A percentile compares a stretch with the other conserved stretches of the same genome.
Conservation (phyloP, 2,113 vertebrate species). For the Irena cyanogastra region DNA sequence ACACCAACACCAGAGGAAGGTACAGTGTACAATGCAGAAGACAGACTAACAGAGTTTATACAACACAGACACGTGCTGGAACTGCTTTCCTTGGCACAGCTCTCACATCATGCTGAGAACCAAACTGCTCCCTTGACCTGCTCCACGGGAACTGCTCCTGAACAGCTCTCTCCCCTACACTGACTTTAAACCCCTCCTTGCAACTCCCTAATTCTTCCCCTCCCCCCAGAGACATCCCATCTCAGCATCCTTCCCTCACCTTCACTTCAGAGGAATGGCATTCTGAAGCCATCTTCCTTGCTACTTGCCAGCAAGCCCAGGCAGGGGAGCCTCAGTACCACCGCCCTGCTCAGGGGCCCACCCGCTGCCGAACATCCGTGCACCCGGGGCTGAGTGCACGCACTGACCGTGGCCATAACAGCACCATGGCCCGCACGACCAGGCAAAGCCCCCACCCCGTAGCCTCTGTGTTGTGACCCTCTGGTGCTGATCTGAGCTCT, state of each 20-base stretch:
- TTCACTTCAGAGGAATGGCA: fast-evolving
- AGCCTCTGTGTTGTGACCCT: fast-evolving
- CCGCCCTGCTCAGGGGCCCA: fast-evolving
- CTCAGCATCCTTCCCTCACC: background rate
- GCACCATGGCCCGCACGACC: fast-evolving
- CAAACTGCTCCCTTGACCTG: background rate
- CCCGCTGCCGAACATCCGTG: fast-evolving
- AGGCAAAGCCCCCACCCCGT: fast-evolving
- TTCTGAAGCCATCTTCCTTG: background rate
- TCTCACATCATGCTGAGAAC: background rate
- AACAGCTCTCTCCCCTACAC: background rate
- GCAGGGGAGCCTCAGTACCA: background rate
- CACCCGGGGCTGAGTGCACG: fast-evolving
- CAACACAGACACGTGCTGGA: background rate
- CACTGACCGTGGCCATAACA: fast-evolving
- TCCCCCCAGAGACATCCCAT: background rate
- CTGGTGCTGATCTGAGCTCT: fast-evolving
- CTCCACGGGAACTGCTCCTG: background rate
- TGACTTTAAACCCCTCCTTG: background rate
- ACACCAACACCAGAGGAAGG: background rate
- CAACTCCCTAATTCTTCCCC: background rate
- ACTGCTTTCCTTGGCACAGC: background rate
- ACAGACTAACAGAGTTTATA: background rate
- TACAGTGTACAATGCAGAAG: background rate
- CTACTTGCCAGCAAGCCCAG: fast-evolving